Percentiles rank a stretch among this genome's conserved stretches.
Evolutionary conservation across 1,140 invertebrate species (phyloP).

Genomic region (Trissolcus basalis): DNA sequence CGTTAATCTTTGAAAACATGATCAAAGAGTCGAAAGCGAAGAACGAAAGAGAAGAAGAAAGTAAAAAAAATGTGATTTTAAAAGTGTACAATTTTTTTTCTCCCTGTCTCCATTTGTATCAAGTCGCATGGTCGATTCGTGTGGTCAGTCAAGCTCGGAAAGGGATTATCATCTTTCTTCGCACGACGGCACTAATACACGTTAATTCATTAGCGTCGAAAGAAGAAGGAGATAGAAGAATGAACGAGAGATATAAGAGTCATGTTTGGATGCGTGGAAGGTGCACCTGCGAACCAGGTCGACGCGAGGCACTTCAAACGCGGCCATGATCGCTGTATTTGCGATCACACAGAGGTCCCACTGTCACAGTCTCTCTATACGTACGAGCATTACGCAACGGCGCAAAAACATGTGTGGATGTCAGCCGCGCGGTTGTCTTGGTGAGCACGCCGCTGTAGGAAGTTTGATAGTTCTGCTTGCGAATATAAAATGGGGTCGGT

Average conservation of each 20-base stretch:
- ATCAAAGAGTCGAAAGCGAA: too few species aligned
- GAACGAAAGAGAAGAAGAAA: too few species aligned
- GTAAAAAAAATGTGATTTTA: too few species aligned
- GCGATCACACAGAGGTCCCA: slow-evolving; percentile 32
- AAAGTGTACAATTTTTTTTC: too few species aligned
- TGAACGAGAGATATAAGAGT: slow-evolving; percentile 19
- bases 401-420: slow-evolving; percentile 45
- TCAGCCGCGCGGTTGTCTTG: slow-evolving; percentile 21
- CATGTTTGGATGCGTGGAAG: slow-evolving; percentile 38
- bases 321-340: slow-evolving; percentile 58
- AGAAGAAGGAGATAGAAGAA: slow-evolving; percentile 4
- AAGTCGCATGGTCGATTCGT: too few species aligned
- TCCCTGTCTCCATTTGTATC: too few species aligned
- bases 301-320: slow-evolving; percentile 39
- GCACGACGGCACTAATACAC: slow-evolving; percentile 19
- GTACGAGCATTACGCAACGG: slow-evolving; percentile 45
- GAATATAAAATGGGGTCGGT: slow-evolving; percentile 33
- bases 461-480: slow-evolving; percentile 32
- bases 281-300: slow-evolving; percentile 54
- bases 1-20: too few species aligned
- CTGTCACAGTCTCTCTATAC: slow-evolving; percentile 39
- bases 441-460: slow-evolving; percentile 31
- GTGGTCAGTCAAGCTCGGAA: too few species aligned
- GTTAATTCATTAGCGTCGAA: slow-evolving; percentile 24
- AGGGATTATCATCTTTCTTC: slow-evolving; percentile 18